These are phyloP conservation scores for Meda fulgida DNA, from an alignment of 2,797 vertebrate species.

Conservation along the genomic window DNA sequence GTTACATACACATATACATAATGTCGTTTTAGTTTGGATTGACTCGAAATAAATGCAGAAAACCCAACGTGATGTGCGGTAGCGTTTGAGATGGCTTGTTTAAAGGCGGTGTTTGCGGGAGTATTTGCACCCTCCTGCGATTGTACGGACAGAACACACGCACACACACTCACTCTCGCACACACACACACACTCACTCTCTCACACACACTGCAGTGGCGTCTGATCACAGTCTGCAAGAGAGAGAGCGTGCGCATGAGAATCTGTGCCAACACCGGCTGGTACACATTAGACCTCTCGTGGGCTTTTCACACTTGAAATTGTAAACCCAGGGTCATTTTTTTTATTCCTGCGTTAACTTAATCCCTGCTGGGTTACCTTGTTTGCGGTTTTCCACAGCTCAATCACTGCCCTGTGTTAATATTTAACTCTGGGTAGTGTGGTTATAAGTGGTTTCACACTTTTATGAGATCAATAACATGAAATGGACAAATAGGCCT, in stretches of 20 bases:
- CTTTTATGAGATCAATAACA: background rate
- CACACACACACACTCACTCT: constrained; percentile 10
- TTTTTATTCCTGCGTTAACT: constrained; percentile 23
- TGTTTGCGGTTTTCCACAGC: background rate
- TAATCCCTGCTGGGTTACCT: background rate
- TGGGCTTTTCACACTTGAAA: constrained; percentile 30
- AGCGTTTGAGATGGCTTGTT: constrained; percentile 11
- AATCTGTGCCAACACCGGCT: constrained; percentile 19
- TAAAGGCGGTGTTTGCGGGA: constrained; percentile 51
- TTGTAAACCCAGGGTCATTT: constrained; percentile 28
- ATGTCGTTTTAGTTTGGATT: background rate
- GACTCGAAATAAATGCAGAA: background rate
- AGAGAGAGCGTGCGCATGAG: constrained; percentile 25
- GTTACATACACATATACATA: background rate
- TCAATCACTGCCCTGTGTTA: background rate
- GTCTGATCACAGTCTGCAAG: constrained; percentile 53
- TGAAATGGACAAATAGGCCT: background rate
- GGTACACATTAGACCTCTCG: constrained; percentile 27
- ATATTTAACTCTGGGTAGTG: background rate
- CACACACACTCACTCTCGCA: constrained; percentile 17
- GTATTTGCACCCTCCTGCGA: constrained; percentile 52
- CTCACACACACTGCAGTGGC: constrained; percentile 57
- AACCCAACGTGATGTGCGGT: constrained; percentile 11
- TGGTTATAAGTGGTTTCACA: background rate
- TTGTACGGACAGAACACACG: constrained; percentile 51